Conservation (phyloP, 2,113 vertebrate genomes). For the Eupsittula cactorum region DNA sequence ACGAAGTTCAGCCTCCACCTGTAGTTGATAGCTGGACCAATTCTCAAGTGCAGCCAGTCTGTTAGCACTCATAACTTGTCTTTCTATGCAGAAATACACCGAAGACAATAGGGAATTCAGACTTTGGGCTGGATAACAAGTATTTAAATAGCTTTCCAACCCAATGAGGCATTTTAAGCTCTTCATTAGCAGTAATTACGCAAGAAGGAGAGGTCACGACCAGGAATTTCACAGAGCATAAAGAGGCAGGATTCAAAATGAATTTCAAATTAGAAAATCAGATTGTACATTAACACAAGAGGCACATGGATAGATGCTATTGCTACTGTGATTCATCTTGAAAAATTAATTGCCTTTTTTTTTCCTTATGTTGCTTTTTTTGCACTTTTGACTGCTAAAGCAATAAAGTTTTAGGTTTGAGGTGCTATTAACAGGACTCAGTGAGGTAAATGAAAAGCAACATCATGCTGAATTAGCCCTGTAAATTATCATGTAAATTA, state of each 20-base stretch:
- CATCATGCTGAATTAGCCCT: rapidly evolving
- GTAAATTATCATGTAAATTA: background rate
- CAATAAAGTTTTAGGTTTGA: background rate
- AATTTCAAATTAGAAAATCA: background rate
- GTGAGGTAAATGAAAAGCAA: background rate
- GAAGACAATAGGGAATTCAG: background rate
- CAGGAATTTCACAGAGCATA: background rate
- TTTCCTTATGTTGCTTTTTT: background rate
- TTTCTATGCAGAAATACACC: background rate
- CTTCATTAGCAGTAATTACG: background rate
- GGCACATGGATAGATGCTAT: background rate
- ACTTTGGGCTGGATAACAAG: background rate
- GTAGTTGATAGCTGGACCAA: no score
- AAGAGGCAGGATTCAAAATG: background rate
- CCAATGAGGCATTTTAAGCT: background rate
- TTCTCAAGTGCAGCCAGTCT: background rate
- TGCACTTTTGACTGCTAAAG: background rate
- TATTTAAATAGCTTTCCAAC: background rate
- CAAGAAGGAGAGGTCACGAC: conserved; percentile 9
- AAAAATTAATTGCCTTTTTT: background rate
- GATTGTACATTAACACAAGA: background rate
- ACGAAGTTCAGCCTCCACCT: background rate
- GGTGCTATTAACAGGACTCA: background rate
- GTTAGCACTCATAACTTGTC: background rate
- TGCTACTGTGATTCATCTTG: background rate